These are phyloP conservation scores for Archocentrus centrarchus DNA, from an alignment of 2,113 vertebrate genomes.

Conservation along the genomic window DNA sequence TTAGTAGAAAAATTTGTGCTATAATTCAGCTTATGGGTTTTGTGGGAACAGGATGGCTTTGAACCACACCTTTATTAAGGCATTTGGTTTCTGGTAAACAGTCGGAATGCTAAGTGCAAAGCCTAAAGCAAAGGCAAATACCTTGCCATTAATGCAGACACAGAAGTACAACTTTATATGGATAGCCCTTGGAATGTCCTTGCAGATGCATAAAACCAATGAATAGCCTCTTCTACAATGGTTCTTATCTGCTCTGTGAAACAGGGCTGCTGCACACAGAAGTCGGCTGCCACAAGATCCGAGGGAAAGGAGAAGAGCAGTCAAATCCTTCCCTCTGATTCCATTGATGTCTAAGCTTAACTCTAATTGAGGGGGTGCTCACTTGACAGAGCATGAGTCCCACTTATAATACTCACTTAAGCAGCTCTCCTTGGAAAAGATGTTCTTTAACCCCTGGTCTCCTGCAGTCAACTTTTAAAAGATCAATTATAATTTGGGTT, in stretches of 20 bases:
- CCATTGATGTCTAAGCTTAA: slow-evolving; percentile 65
- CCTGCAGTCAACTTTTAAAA: slow-evolving; percentile 57
- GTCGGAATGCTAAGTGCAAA: slow-evolving; percentile 16
- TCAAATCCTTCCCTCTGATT: slow-evolving; percentile 67
- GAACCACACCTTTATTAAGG: slow-evolving; percentile 13
- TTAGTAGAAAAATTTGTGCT: slow-evolving; percentile 20
- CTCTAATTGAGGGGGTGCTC: slow-evolving; percentile 72
- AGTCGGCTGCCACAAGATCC: slow-evolving; percentile 14
- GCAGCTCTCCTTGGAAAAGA: slow-evolving; percentile 59
- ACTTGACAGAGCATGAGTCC: slow-evolving; percentile 50
- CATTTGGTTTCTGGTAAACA: neutral
- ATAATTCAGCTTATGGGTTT: slow-evolving; percentile 2
- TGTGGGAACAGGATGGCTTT: slow-evolving; percentile 4
- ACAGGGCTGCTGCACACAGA: slow-evolving; percentile 27
- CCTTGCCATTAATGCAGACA: slow-evolving; percentile 17
- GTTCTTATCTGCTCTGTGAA: slow-evolving; percentile 39
- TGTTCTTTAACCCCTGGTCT: slow-evolving; percentile 50
- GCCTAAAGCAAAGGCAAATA: slow-evolving; percentile 12
- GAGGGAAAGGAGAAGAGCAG: slow-evolving; percentile 29
- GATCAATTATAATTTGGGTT: slow-evolving; percentile 69
- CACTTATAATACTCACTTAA: slow-evolving; percentile 56
- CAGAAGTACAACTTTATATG: slow-evolving; percentile 16
- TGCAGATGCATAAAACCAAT: slow-evolving; percentile 31
- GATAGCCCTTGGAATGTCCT: slow-evolving; percentile 38
- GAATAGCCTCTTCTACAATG: slow-evolving; percentile 24